Evolutionary conservation across 1,140 invertebrate genomes (phyloP).

Genomic region (Sarcophaga peregrina): DNA sequence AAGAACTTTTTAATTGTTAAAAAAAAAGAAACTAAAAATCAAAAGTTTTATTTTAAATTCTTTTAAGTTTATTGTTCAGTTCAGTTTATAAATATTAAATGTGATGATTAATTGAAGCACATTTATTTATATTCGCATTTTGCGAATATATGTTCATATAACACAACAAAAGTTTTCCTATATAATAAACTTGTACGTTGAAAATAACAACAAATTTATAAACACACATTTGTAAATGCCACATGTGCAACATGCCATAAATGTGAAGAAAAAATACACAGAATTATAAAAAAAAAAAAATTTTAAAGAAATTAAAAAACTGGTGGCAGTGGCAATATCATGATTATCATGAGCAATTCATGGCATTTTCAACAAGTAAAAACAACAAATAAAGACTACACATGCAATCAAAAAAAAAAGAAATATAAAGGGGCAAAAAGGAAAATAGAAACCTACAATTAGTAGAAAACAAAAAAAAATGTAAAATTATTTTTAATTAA

Average conservation of each 20-base stretch:
- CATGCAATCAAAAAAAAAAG: neutral
- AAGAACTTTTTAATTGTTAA: conserved; percentile 16
- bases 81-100: neutral
- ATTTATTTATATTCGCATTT: neutral
- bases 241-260: conserved; percentile 1
- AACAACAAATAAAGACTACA: neutral
- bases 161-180: no score
- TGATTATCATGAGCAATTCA: neutral
- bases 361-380: neutral
- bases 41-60: neutral
- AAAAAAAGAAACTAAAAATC: neutral
- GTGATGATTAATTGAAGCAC: conserved; percentile 17
- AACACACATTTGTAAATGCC: neutral
- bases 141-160: no score
- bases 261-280: neutral
- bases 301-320: neutral
- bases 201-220: neutral
- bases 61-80: neutral
- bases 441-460: no score
- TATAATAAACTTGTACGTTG: conserved; percentile 22
- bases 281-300: neutral
- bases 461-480: no score
- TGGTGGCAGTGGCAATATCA: neutral
- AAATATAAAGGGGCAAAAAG: neutral
- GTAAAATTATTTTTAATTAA: no score